Conservation (phyloP, 2,113 vertebrate species). For the Perca flavescens region DNA sequence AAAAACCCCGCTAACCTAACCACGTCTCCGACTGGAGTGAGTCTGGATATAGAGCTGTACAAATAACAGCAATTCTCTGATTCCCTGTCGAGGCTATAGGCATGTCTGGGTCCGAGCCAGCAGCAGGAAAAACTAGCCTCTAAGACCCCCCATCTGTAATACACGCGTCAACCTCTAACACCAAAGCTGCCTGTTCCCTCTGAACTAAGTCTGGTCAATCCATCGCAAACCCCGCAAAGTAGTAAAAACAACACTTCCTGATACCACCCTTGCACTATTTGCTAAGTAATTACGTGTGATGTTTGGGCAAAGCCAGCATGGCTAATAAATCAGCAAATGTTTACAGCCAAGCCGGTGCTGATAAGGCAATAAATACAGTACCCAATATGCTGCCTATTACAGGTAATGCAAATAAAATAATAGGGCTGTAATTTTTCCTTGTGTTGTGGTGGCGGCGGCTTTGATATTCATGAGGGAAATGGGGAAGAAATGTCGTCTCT, state of each 20-base stretch:
- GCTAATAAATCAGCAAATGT: slow-evolving; percentile 76
- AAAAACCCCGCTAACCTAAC: slow-evolving; percentile 66
- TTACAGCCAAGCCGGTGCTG: slow-evolving; percentile 60
- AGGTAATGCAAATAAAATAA: slow-evolving; percentile 86
- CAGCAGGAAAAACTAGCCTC: slow-evolving; percentile 34
- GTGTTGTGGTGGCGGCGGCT: slow-evolving; percentile 60
- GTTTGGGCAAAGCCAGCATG: slow-evolving; percentile 60
- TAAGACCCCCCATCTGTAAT: slow-evolving; percentile 59
- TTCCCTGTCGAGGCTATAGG: slow-evolving; percentile 41
- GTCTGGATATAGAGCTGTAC: slow-evolving; percentile 58
- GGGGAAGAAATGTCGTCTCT: slow-evolving; percentile 67
- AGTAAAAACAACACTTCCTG: slow-evolving; percentile 26
- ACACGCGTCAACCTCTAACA: slow-evolving; percentile 34
- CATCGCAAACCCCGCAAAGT: slow-evolving; percentile 52
- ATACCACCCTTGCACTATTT: slow-evolving; percentile 60
- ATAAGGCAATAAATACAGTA: slow-evolving; percentile 75
- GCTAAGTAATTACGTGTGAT: slow-evolving; percentile 68
- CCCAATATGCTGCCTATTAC: slow-evolving; percentile 76
- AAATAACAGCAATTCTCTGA: slow-evolving; percentile 59
- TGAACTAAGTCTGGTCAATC: slow-evolving; percentile 61
- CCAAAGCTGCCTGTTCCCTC: slow-evolving; percentile 34
- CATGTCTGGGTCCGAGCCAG: slow-evolving; percentile 59
- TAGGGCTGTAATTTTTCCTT: slow-evolving; percentile 78
- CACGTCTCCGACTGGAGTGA: slow-evolving; percentile 45
- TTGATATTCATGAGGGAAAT: slow-evolving; percentile 79